phyloP scores from a whole-genome alignment of 2,113 vertebrate species.

The Triplophysa siluroides region DNA sequence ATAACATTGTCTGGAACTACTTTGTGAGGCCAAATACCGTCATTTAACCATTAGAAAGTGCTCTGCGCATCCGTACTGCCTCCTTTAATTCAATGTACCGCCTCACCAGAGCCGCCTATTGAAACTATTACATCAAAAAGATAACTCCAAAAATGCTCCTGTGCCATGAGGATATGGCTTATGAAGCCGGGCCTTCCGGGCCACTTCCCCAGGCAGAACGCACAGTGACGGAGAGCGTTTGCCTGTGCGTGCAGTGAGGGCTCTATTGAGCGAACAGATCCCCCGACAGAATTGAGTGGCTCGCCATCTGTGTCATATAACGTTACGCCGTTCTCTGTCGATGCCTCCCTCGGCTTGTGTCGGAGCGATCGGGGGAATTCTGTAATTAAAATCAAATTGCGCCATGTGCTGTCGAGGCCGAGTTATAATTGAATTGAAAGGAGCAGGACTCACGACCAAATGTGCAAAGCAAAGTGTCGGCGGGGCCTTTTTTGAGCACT shows the following conservation, averaged over 20 bases:
- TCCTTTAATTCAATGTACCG: conserved; percentile 9
- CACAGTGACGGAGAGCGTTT: conserved; percentile 13
- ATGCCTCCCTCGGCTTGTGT: conserved; percentile 56
- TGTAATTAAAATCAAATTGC: conserved; percentile 61
- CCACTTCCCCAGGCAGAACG: neutral
- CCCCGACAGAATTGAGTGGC: conserved; percentile 61
- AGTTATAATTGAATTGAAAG: conserved; percentile 42
- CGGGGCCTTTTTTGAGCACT: too few species aligned
- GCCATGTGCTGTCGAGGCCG: conserved; percentile 22
- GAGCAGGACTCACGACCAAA: conserved; percentile 24
- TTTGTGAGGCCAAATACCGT: conserved; percentile 18
- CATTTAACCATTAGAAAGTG: neutral
- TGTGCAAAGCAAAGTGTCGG: neutral
- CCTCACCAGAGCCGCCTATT: conserved; percentile 5
- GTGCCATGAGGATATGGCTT: neutral
- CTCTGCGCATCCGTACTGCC: conserved; percentile 14
- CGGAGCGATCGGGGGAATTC: conserved; percentile 48
- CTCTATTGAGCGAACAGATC: conserved; percentile 52
- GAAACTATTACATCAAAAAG: conserved; percentile 35
- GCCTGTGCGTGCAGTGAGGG: conserved; percentile 9
- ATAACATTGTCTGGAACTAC: neutral
- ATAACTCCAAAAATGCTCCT: conserved; percentile 18
- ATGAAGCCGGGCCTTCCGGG: conserved; percentile 7
- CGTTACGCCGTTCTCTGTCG: conserved; percentile 57
- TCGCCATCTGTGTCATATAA: conserved; percentile 57